Base-by-base conservation (phyloP, 1,140 invertebrate genomes). In the Leptinotarsa undecemlineata region DNA sequence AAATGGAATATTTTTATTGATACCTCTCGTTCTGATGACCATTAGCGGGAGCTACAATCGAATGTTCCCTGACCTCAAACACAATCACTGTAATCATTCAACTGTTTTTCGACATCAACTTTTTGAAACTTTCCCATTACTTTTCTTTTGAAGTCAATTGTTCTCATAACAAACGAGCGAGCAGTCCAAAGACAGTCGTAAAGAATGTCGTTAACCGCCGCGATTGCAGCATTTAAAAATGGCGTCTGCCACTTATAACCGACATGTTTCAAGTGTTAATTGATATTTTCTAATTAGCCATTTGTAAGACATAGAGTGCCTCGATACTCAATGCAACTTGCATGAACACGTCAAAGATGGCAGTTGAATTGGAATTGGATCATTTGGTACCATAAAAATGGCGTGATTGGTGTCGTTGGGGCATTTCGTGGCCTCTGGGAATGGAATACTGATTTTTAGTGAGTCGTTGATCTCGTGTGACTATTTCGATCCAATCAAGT, bases 241-340 rank as follows among this genome's bases (percentile, higher is more conserved):
- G 71, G 71, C 71, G 71, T 72, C 71, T 33, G 60, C 71, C 71
- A 72, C 71, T 66, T 64, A 63, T 47, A 63, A 64, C 33, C 71
- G 33, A 72, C 71, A 72, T 72, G 71, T 72, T 72, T 63, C 33
- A 72, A 72, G 71, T 72, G 71, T 72, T 72, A 72, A 72, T 72
- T 72, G 71, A 72, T 72, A 72, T 72, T 70, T 72, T 48, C 21
- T 72, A 72, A 72, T 72, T 63, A 64, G 61, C 61, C 42, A 66
- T 72, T 72, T 64, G 71, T 72, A 72, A 72, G 62, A 19, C 60
- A 64, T 42, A 33, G 26, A 72, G 26, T 13, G 19, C n/a, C 60
- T 48, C 33, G 60, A 33, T 64, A 17, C n/a, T 13, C 71, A 61
- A 71, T 60, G 48, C 51, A 61, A 61, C 48, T 60, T 51, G 57